A percentile compares a stretch with the other conserved stretches of the same genome.
These are phyloP conservation scores for Melanostoma mellinum DNA, from an alignment of 2,888 invertebrate genomes.

Conservation along the genomic window DNA sequence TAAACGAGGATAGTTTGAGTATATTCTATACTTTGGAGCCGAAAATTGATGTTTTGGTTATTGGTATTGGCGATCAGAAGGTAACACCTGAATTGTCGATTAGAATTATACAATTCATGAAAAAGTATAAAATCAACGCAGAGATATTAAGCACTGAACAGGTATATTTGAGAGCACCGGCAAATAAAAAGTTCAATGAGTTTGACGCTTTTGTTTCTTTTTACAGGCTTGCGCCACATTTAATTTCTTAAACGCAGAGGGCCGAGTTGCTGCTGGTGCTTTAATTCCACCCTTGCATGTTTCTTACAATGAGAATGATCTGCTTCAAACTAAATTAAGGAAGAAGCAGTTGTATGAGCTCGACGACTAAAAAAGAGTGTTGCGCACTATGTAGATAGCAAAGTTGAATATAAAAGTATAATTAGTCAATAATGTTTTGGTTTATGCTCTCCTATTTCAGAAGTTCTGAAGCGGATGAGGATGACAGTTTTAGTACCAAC, in stretches of 20 bases:
- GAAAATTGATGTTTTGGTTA: slow-evolving; percentile 89
- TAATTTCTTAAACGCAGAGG: slow-evolving; percentile 94
- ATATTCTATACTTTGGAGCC: slow-evolving; percentile 92
- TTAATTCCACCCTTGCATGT: slow-evolving; percentile 86
- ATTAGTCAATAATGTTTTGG: too few species aligned
- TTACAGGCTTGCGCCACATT: slow-evolving; percentile 91
- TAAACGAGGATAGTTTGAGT: slow-evolving; percentile 89
- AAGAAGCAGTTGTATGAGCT: slow-evolving; percentile 83
- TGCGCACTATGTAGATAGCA: too few species aligned
- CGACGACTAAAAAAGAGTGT: slow-evolving; percentile 47
- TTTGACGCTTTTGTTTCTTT: neutral
- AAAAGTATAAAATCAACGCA: slow-evolving; percentile 85
- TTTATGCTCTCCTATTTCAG: too few species aligned
- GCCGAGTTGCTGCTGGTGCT: slow-evolving; percentile 86
- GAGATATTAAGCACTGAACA: slow-evolving; percentile 92
- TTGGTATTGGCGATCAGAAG: slow-evolving; percentile 87
- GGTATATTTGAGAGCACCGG: slow-evolving; percentile 71
- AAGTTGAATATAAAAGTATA: too few species aligned
- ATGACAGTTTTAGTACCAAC: too few species aligned
- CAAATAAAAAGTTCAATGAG: neutral
- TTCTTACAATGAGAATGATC: slow-evolving; percentile 84
- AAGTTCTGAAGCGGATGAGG: too few species aligned
- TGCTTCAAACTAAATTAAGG: slow-evolving; percentile 83
- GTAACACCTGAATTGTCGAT: slow-evolving; percentile 81
- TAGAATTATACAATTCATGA: slow-evolving; percentile 82